A percentile compares a stretch with the other conserved stretches of the same genome.
Evolutionary conservation across 2,888 invertebrate species (phyloP).

Genomic region (Harmothoe impar): DNA sequence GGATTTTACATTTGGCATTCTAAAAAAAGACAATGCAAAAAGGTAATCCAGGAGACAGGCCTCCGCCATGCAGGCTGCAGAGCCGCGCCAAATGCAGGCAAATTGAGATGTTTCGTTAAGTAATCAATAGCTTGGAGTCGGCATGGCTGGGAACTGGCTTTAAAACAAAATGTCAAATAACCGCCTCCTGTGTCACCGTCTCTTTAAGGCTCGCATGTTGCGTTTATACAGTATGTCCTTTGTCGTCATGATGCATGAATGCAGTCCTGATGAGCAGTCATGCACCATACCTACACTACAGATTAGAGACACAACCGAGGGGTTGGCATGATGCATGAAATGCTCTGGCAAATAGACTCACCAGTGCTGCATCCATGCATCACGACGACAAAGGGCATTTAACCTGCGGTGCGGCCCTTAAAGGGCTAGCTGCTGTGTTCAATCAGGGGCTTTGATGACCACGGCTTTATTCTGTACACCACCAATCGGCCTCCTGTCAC

Average conservation of each 20-base stretch:
- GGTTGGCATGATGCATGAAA: too few species aligned
- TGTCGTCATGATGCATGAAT: too few species aligned
- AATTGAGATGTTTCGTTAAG: conserved; percentile 22
- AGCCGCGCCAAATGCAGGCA: background rate
- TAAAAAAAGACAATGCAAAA: background rate
- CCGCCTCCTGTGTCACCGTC: background rate
- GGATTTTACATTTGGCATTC: background rate
- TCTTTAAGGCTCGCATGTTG: too few species aligned
- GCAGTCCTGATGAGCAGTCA: too few species aligned
- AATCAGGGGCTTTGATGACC: conserved; percentile 3
- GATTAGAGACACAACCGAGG: too few species aligned
- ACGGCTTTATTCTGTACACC: background rate
- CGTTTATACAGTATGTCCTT: too few species aligned
- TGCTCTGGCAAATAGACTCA: too few species aligned
- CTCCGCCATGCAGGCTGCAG: too few species aligned
- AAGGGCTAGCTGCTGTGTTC: background rate
- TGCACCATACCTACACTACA: too few species aligned
- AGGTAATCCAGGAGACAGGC: background rate
- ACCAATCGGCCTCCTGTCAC: background rate
- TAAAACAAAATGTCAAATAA: background rate
- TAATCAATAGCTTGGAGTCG: background rate
- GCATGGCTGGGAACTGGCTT: background rate
- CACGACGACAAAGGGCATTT: too few species aligned
- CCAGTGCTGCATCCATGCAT: too few species aligned
- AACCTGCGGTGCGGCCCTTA: background rate